phyloP scores from a whole-genome alignment of 2,797 vertebrate species.

The Mormyrus hasselquistii region DNA sequence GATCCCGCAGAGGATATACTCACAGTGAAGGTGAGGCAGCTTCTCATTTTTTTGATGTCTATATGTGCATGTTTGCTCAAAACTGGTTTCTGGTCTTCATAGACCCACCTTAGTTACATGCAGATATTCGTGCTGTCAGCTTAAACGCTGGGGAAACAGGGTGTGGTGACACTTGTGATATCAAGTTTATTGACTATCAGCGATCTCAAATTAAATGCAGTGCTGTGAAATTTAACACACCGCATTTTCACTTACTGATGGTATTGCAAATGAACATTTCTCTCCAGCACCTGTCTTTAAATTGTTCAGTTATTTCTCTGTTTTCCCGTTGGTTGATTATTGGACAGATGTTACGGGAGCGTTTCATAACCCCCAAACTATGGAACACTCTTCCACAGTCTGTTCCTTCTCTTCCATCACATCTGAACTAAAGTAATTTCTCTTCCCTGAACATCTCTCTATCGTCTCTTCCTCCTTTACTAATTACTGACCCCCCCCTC shows the following conservation, averaged over 20 bases:
- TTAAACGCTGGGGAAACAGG: background rate
- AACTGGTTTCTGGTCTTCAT: background rate
- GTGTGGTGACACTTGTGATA: background rate
- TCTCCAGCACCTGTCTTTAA: background rate
- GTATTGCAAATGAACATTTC: background rate
- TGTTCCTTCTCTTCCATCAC: background rate
- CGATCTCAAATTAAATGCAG: background rate
- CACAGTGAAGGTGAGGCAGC: slow-evolving; percentile 69
- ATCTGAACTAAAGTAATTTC: too few species aligned
- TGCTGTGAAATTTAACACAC: background rate
- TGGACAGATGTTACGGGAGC: background rate
- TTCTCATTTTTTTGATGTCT: background rate
- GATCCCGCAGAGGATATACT: slow-evolving; percentile 71
- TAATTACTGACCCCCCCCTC: background rate
- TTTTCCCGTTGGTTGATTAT: background rate
- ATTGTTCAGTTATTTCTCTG: background rate
- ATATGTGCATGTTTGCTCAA: background rate
- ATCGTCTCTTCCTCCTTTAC: background rate
- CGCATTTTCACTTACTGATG: background rate
- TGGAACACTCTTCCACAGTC: background rate
- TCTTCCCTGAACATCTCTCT: background rate
- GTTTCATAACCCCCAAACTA: background rate
- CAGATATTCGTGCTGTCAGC: background rate
- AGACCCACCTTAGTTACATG: background rate
- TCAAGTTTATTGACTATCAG: background rate